A percentile compares a stretch with the other conserved stretches of the same genome.
phyloP scores from a whole-genome alignment of 2,797 vertebrate genomes.

The Anguilla obscura region DNA sequence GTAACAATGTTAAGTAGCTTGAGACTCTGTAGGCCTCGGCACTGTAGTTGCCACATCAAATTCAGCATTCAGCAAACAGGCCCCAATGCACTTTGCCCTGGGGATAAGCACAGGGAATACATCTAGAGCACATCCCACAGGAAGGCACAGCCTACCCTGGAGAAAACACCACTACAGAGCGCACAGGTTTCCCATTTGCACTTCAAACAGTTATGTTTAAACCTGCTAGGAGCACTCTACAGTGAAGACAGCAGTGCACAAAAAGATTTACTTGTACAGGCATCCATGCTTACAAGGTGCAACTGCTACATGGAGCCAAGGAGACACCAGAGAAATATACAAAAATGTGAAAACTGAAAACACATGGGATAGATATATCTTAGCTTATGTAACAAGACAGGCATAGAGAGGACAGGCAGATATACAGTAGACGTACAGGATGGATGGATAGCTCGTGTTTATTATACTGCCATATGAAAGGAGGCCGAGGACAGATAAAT shows the following conservation, averaged over 20 bases:
- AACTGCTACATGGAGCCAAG: not conserved
- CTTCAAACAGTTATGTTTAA: not conserved
- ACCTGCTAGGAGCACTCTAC: not conserved
- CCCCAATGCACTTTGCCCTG: not conserved
- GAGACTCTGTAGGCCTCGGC: not conserved
- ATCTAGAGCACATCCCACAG: not conserved
- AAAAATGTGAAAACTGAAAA: not conserved
- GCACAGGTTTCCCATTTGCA: not conserved
- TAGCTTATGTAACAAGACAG: constrained; percentile 1
- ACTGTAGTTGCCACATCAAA: not conserved
- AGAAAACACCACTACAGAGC: not conserved
- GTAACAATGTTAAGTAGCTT: not conserved
- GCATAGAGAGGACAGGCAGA: constrained; percentile 5
- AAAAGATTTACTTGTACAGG: not conserved
- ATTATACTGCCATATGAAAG: not conserved
- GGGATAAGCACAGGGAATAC: not conserved
- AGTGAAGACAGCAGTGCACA: not conserved
- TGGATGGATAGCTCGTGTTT: not conserved
- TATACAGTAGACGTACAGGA: not conserved
- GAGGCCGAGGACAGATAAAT: constrained; percentile 16
- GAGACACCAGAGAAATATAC: not conserved
- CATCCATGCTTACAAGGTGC: not conserved
- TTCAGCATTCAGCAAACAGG: not conserved
- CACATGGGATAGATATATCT: not conserved
- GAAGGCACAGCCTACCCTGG: not conserved